Evolutionary conservation across 2,113 vertebrate species (phyloP).

Genomic region (Varanus komodoensis): DNA sequence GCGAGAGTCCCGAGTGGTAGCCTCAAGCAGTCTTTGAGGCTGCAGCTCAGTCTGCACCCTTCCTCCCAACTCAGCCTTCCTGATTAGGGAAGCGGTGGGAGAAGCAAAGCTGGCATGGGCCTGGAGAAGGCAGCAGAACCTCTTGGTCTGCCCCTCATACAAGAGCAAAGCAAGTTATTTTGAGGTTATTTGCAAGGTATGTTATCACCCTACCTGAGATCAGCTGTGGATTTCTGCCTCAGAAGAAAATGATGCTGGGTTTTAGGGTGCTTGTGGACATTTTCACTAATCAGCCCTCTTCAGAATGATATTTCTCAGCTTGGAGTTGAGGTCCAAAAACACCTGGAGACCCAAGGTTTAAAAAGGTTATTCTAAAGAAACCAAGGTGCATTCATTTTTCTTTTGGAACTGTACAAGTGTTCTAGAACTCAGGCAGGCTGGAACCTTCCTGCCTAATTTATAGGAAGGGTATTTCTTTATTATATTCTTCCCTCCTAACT

Average conservation of each 20-base stretch:
- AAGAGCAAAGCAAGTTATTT: background rate
- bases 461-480: background rate
- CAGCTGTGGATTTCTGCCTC: background rate
- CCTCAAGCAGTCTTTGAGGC: too few species aligned
- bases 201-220: background rate
- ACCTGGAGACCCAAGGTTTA: too few species aligned
- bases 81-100: too few species aligned
- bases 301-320: background rate
- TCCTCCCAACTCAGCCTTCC: too few species aligned
- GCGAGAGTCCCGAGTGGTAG: too few species aligned
- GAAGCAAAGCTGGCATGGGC: too few species aligned
- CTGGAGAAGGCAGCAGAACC: too few species aligned
- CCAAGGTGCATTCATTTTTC: background rate
- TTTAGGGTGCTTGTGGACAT: background rate
- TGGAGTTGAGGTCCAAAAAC: background rate
- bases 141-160: background rate
- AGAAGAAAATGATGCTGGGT: background rate
- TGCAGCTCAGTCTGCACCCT: too few species aligned
- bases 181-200: background rate
- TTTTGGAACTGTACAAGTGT: background rate
- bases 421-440: background rate
- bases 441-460: background rate
- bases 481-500: background rate
- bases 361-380: background rate
- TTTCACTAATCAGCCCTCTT: background rate